Evolutionary conservation across 2,797 vertebrate species (phyloP), one percentile per base, ranked within the genome.

Genomic region (Monodelphis domestica): DNA sequence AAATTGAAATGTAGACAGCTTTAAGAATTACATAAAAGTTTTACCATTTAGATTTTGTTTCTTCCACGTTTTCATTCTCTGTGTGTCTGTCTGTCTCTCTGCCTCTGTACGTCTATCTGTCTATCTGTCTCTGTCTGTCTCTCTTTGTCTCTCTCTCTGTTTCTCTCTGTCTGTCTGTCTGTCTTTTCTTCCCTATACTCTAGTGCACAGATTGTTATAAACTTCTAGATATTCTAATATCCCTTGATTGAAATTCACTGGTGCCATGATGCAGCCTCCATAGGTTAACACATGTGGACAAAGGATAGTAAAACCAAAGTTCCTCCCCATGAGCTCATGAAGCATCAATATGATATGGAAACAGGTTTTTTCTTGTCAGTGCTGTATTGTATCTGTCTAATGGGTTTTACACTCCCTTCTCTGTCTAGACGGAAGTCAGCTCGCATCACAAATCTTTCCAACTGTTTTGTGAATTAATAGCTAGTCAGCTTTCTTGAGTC

Each of bases 351-450:
- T 94, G 95, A 95, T 97, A 93, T 91, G 87, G 90, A 97, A 98
- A 92, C 94, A 92, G 91, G 91, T 93, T 96, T 97, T n/a, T 97
- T 96, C 97, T 97, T 59, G 38, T 97, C 97, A 94, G 90, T 91
- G 10, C 95, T 95, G 93, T 52, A 87, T 95, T 98, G 92, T 95
- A 52, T 98, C 97, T 95, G 94, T 96, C 93, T 98, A 97, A 98
- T 98, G 98, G 95, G 89, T 98, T 98, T 98, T 98, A 93, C 98
- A 98, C 98, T 98, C 98, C 97, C 97, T 94, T 92, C 97, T 97
- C 98, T 98, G 98, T 99, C 98, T 98, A 98, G 98, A 98, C 98
- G 97, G 97, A 98, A 98, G 97, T 97, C 96, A 94, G 97, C 97
- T 97, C 98, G 94, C 97, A 95, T 98, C 98, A 97, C 97, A 98